Percentiles rank a stretch among this genome's conserved stretches.
These are phyloP conservation scores for Eupelmus urozonus DNA, from an alignment of 2,888 invertebrate species.

Conservation along the genomic window DNA sequence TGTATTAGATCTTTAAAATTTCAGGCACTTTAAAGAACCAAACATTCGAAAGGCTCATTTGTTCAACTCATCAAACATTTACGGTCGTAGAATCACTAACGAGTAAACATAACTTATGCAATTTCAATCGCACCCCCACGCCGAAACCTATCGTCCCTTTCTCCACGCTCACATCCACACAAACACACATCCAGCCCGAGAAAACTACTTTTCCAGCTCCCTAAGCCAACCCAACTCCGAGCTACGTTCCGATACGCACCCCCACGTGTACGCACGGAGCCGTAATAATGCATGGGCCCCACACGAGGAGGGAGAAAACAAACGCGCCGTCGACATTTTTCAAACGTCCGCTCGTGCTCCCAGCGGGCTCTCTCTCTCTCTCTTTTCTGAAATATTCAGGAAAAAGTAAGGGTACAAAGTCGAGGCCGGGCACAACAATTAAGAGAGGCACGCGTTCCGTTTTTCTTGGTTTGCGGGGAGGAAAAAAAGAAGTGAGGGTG, in stretches of 20 bases:
- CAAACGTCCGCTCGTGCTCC: slow-evolving; percentile 22
- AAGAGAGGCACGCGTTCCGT: background rate
- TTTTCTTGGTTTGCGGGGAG: slow-evolving; percentile 16
- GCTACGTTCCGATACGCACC: background rate
- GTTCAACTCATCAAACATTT: too few relatives aligned
- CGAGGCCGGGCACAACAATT: background rate
- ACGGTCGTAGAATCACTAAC: too few relatives aligned
- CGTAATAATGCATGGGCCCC: slow-evolving; percentile 37
- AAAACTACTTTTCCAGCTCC: background rate
- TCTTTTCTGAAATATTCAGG: slow-evolving; percentile 42
- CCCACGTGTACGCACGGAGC: background rate
- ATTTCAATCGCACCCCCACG: background rate
- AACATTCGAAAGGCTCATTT: too few relatives aligned
- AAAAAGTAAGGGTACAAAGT: background rate
- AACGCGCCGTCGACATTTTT: slow-evolving; percentile 43
- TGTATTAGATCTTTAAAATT: too few relatives aligned
- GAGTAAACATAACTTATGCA: too few relatives aligned
- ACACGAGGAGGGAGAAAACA: slow-evolving; percentile 29
- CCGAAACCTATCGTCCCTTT: background rate
- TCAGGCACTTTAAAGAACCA: too few relatives aligned
- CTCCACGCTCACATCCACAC: background rate
- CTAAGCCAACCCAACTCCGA: background rate
- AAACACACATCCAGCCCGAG: background rate
- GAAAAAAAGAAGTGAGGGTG: background rate
- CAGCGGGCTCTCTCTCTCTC: background rate